Percentiles rank a stretch among this genome's conserved stretches.
Evolutionary conservation across 2,888 invertebrate species (phyloP).

Genomic region (Hipparchia sbordonii): DNA sequence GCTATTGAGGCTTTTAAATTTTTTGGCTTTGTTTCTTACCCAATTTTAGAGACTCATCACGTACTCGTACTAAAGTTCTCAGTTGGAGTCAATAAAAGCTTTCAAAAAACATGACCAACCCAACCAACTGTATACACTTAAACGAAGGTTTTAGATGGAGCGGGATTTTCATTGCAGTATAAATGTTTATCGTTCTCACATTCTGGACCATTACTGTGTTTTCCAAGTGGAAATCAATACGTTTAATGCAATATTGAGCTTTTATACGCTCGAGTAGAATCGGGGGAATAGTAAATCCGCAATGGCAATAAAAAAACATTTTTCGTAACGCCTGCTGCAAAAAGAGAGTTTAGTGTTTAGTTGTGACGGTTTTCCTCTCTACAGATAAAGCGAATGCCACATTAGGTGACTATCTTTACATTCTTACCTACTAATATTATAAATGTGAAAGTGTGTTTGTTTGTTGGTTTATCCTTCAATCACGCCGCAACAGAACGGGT

Average conservation of each 20-base stretch:
- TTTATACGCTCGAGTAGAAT: slow-evolving; percentile 42
- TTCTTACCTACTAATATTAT: neutral
- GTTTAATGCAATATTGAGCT: slow-evolving; percentile 53
- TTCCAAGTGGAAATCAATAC: slow-evolving; percentile 69
- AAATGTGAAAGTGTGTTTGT: too few relatives aligned
- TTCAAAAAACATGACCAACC: neutral
- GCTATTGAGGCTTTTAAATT: too few relatives aligned
- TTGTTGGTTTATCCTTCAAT: too few relatives aligned
- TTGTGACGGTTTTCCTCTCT: too few relatives aligned
- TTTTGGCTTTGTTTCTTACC: too few relatives aligned
- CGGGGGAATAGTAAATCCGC: slow-evolving; percentile 18
- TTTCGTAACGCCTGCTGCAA: neutral
- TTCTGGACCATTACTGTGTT: slow-evolving; percentile 60
- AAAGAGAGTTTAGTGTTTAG: neutral
- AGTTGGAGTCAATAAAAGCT: neutral
- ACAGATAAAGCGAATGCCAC: too few relatives aligned
- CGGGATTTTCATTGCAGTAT: slow-evolving; percentile 33
- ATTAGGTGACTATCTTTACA: too few relatives aligned
- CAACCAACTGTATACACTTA: neutral
- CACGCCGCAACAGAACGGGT: too few relatives aligned
- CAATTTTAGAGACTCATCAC: too few relatives aligned
- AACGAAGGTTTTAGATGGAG: slow-evolving; percentile 19
- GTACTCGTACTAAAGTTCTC: too few relatives aligned
- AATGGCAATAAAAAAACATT: slow-evolving; percentile 17
- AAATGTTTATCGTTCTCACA: slow-evolving; percentile 37